Evolutionary conservation across 2,113 vertebrate genomes (phyloP).

Genomic region (Salvelinus sp.): DNA sequence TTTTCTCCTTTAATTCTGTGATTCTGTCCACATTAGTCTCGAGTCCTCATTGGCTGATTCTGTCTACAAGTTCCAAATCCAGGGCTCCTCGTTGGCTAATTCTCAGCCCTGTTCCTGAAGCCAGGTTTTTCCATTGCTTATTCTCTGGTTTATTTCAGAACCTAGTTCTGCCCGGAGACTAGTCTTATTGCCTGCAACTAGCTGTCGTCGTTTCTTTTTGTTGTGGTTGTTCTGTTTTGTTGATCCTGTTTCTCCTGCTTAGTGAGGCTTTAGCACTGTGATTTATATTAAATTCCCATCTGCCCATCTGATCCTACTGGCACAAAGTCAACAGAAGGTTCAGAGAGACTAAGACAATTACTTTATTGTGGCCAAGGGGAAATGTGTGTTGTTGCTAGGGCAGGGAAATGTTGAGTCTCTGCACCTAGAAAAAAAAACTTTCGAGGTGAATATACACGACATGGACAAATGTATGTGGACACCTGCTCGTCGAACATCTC

Average conservation of each 20-base stretch:
- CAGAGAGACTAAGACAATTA: too few relatives aligned
- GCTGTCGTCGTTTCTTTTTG: constrained; percentile 10
- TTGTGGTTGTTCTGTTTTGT: constrained; percentile 33
- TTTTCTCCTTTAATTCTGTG: neutral
- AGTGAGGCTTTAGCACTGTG: neutral
- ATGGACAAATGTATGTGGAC: too few relatives aligned
- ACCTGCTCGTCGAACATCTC: too few relatives aligned
- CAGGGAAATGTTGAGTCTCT: too few relatives aligned
- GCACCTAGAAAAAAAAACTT: too few relatives aligned
- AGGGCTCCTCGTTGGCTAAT: neutral
- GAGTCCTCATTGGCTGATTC: neutral
- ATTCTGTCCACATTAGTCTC: neutral
- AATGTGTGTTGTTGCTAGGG: too few relatives aligned
- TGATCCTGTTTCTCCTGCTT: constrained; percentile 15
- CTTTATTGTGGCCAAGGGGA: too few relatives aligned
- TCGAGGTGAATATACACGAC: too few relatives aligned
- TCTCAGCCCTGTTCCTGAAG: constrained; percentile 7
- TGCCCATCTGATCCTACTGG: too few relatives aligned
- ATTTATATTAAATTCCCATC: too few relatives aligned
- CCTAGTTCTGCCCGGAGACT: neutral
- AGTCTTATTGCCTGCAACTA: constrained; percentile 46
- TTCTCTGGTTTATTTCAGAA: neutral
- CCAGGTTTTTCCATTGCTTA: neutral
- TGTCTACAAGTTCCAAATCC: neutral
- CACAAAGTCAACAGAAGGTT: too few relatives aligned